Evolutionary conservation across 2,888 invertebrate genomes (phyloP).

Genomic region (Acronicta psi): DNA sequence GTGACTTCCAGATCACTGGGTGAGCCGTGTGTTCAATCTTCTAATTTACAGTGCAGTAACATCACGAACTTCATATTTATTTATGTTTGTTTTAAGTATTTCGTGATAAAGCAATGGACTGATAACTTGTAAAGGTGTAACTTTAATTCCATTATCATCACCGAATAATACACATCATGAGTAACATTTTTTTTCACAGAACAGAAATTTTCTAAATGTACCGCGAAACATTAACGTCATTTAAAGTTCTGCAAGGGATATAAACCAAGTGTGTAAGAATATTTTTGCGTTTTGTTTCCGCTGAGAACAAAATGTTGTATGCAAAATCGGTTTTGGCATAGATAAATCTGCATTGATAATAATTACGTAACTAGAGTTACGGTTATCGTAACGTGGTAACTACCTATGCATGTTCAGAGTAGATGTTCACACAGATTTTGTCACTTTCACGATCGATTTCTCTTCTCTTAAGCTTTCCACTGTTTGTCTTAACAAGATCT

Average conservation of each 20-base stretch:
- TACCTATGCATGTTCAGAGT: constrained; percentile 40
- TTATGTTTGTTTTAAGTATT: constrained; percentile 6
- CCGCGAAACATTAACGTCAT: neutral
- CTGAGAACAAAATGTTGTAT: constrained; percentile 1
- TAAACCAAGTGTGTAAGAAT: constrained; percentile 2
- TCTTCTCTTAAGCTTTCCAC: constrained; percentile 78
- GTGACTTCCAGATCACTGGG: constrained; percentile 36
- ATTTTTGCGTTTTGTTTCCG: constrained; percentile 6
- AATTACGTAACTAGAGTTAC: constrained; percentile 26
- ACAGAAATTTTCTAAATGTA: neutral
- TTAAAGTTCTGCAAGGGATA: neutral
- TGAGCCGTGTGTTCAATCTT: constrained; percentile 14
- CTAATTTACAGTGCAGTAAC: constrained; percentile 26
- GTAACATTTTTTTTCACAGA: too few species aligned
- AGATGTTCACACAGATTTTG: constrained; percentile 73
- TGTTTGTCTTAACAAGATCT: constrained; percentile 59
- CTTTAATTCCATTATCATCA: too few species aligned
- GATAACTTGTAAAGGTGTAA: too few species aligned
- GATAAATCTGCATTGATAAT: constrained; percentile 12
- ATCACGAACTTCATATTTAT: constrained; percentile 32
- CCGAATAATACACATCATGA: too few species aligned
- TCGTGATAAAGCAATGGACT: neutral
- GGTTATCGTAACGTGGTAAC: constrained; percentile 36
- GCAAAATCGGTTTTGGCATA: constrained; percentile 15
- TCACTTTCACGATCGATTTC: constrained; percentile 83